phyloP scores from a whole-genome alignment of 2,888 invertebrate genomes.

The Drosophila rubida region DNA sequence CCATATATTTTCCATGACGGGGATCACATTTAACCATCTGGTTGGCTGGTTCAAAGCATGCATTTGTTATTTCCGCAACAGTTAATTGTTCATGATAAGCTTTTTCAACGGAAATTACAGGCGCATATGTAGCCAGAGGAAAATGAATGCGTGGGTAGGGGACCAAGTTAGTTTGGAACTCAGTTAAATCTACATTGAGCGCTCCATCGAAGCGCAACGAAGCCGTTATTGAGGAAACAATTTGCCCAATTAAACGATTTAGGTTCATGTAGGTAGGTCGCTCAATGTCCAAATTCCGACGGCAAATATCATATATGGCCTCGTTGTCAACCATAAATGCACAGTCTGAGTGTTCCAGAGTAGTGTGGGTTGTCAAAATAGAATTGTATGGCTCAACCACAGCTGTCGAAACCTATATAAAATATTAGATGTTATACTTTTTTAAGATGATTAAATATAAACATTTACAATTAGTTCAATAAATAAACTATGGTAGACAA shows the following conservation, averaged over 20 bases:
- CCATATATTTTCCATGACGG: constrained; percentile 96
- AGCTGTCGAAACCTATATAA: constrained; percentile 89
- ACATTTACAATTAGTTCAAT: no score
- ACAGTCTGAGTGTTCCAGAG: constrained; percentile 94
- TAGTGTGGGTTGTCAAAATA: constrained; percentile 96
- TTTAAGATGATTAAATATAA: no score
- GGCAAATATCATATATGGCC: constrained; percentile 95
- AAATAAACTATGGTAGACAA: no score
- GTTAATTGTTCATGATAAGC: constrained; percentile 96
- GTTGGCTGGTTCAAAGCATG: constrained; percentile 97
- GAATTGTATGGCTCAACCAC: constrained; percentile 96
- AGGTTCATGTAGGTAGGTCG: constrained; percentile 94
- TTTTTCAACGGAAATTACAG: constrained; percentile 96
- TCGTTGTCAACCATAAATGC: constrained; percentile 97
- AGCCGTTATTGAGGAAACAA: constrained; percentile 97
- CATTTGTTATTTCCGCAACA: constrained; percentile 96
- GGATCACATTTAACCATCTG: constrained; percentile 98
- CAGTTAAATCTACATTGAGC: constrained; percentile 96
- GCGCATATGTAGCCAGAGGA: constrained; percentile 95
- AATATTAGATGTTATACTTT: no score
- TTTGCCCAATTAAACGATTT: constrained; percentile 94
- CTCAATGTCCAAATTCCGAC: constrained; percentile 93
- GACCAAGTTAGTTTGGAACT: constrained; percentile 97
- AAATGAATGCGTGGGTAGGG: constrained; percentile 98
- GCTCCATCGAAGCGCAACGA: constrained; percentile 96